Evolutionary conservation across 2,888 invertebrate genomes (phyloP), one percentile per base, ranked within the genome.

Genomic region (Synanthedon myopaeformis): DNA sequence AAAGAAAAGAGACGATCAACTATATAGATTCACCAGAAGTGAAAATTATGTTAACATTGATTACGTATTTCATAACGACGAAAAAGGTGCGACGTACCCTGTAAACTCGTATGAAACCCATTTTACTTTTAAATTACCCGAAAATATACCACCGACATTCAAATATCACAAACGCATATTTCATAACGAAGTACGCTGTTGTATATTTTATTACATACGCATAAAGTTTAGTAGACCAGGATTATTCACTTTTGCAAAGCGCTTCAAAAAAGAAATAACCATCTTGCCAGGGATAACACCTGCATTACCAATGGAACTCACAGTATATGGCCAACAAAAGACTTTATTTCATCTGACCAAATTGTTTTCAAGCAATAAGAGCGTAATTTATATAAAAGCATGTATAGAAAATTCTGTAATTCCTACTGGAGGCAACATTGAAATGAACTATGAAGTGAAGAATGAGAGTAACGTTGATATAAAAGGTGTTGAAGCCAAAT

Each of bases 201-300:
- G 56, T 0, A 73, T 74, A 8, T 57, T 55, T 12, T 75, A 74
- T 51, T 64, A 70, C 42, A 57, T 74, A n/a, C 63, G 65, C 0
- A 69, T 72, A 35, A 70, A 66, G 59, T 74, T 74, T 14, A 64
- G 70, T 28, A 66, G 58, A 53, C 61, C 67, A 0, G 70, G 71
- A 1, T 57, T 70, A 50, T 67, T 74, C 5, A 54, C 58, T 42
- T 64, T 65, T 3, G 55, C 62, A 2, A 72, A 68, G 54, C 66
- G 59, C 52, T 72, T 64, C 50, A 64, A 61, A 48, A 72, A 68
- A 48, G 64, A 65, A 51, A 65, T 73, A 41, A 59, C 52, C 49
- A 57, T 69, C 5, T 55, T 58, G 28, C 61, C 72, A 13, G 60
- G 58, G 4, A 60, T 74, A 3, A 65, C 57, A 14, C 67, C 72